These are phyloP conservation scores for Meteorus sp. DNA, from an alignment of 1,140 invertebrate species.

Conservation along the genomic window DNA sequence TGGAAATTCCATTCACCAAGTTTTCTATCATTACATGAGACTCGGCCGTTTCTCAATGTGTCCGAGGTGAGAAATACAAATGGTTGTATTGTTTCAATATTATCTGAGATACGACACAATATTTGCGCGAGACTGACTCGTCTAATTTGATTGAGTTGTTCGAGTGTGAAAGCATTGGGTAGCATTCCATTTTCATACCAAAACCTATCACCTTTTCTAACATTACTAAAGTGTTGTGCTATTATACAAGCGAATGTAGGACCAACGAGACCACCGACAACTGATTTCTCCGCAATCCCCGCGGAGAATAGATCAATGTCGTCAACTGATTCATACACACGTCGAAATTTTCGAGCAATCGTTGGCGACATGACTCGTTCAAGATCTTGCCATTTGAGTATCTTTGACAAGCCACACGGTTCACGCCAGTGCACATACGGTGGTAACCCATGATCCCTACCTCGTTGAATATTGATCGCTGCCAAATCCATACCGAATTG, in stretches of 20 bases:
- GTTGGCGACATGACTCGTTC: slow-evolving; percentile 70
- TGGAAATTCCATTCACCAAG: slow-evolving; percentile 73
- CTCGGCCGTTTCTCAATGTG: slow-evolving; percentile 65
- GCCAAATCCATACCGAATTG: slow-evolving; percentile 87
- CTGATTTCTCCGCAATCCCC: slow-evolving; percentile 79
- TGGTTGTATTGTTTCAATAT: slow-evolving; percentile 70
- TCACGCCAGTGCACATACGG: slow-evolving; percentile 81
- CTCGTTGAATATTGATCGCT: slow-evolving; percentile 85
- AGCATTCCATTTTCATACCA: slow-evolving; percentile 85
- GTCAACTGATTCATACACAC: slow-evolving; percentile 72
- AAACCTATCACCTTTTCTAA: slow-evolving; percentile 88
- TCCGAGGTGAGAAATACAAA: slow-evolving; percentile 76
- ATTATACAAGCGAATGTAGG: slow-evolving; percentile 97
- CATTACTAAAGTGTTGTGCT: slow-evolving; percentile 86
- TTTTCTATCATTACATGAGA: slow-evolving; percentile 68
- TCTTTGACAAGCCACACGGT: slow-evolving; percentile 74
- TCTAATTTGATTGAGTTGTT: slow-evolving; percentile 86
- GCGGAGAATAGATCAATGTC: slow-evolving; percentile 93
- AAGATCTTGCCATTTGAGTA: slow-evolving; percentile 77
- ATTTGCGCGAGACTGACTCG: slow-evolving; percentile 79
- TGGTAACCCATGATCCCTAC: slow-evolving; percentile 86
- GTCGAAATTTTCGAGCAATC: slow-evolving; percentile 65
- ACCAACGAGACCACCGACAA: slow-evolving; percentile 83
- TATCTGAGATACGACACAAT: slow-evolving; percentile 81
- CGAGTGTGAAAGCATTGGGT: slow-evolving; percentile 74